Evolutionary conservation across 1,140 invertebrate species (phyloP).

Genomic region (Drosophila trapezifrons): DNA sequence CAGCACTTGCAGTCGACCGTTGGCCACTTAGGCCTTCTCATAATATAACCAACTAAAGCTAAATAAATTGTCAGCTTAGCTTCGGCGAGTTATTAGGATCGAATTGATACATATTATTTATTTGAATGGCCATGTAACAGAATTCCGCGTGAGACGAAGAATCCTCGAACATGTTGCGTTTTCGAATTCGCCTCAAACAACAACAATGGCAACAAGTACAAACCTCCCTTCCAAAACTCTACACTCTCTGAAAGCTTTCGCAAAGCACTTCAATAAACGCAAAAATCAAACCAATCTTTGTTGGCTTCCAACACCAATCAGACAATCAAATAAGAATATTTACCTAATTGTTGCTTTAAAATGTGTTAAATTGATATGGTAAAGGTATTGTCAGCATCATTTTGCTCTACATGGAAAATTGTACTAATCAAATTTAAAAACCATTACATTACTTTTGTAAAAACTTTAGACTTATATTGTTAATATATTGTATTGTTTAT

Average conservation of each 20-base stretch:
- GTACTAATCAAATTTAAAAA: too few relatives aligned
- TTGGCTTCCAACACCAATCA: not conserved
- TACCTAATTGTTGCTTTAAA: not conserved
- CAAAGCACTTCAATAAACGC: constrained; percentile 32
- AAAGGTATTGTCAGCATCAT: too few relatives aligned
- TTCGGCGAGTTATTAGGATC: not conserved
- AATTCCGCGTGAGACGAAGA: not conserved
- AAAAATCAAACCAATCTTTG: not conserved
- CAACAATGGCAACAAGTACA: constrained; percentile 72
- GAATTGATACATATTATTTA: not conserved
- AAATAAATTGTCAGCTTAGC: not conserved
- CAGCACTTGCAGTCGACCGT: constrained; percentile 40
- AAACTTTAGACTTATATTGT: too few relatives aligned
- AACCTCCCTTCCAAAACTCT: constrained; percentile 36
- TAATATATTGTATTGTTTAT: too few relatives aligned
- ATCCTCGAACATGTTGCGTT: constrained; percentile 65
- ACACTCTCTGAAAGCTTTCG: constrained; percentile 48
- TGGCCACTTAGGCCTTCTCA: not conserved
- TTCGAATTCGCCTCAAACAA: constrained; percentile 67
- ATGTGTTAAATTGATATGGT: not conserved
- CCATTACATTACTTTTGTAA: too few relatives aligned
- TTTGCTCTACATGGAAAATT: too few relatives aligned
- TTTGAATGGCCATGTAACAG: constrained; percentile 7
- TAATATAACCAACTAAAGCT: not conserved
- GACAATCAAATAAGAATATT: not conserved